Conservation (phyloP, 2,113 vertebrate species). For the Pipra filicauda region DNA sequence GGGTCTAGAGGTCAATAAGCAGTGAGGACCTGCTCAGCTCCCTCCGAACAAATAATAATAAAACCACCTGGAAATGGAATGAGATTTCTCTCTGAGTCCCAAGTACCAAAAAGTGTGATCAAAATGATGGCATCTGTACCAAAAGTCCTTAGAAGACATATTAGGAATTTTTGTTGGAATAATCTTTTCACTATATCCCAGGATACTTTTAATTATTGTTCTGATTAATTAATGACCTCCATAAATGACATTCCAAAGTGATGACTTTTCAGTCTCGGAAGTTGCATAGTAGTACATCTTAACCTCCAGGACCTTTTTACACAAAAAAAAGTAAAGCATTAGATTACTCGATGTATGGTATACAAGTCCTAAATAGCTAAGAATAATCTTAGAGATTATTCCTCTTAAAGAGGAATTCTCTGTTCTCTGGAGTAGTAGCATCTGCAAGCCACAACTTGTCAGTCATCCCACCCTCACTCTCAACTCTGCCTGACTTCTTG, state of each 20-base stretch:
- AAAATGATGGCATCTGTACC: neutral
- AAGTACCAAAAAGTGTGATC: neutral
- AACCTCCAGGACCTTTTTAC: neutral
- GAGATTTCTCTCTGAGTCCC: neutral
- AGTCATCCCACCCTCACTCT: neutral
- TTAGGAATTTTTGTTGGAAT: neutral
- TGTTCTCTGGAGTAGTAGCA: neutral
- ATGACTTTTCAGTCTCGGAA: neutral
- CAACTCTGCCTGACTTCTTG: neutral
- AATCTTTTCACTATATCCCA: neutral
- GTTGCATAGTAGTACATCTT: neutral
- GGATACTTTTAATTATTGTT: neutral
- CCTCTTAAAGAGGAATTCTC: neutral
- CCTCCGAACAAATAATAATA: neutral
- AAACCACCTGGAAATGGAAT: neutral
- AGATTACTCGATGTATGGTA: neutral
- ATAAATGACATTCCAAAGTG: neutral
- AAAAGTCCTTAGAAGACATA: neutral
- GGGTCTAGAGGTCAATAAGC: fast-evolving
- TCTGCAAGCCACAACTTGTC: neutral
- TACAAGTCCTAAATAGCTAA: neutral
- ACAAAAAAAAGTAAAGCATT: neutral
- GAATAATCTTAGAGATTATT: neutral
- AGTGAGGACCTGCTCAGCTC: fast-evolving
- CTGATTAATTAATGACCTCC: neutral